Base-by-base conservation (phyloP, 2,888 invertebrate species). In the Drosophila conformis region DNA sequence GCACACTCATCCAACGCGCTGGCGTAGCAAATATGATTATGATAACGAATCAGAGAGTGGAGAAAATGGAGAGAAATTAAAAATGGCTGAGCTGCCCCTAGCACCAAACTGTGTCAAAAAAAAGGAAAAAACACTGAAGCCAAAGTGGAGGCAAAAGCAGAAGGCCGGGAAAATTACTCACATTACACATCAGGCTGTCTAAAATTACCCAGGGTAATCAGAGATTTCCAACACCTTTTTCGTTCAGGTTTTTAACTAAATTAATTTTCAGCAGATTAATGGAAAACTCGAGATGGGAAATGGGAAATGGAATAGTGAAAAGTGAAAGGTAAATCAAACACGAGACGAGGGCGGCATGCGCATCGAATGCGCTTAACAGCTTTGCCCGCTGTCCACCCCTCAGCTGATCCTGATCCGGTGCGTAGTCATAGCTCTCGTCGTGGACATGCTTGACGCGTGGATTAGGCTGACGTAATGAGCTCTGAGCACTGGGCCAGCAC, bases 211-310 rank as follows among this genome's bases (percentile, higher is more conserved):
- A 57, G 63, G 5, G 87, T 86, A 87, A 87, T 87, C 76, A 81
- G 88, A 87, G 87, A 87, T 87, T 87, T 86, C 86, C 86, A 84
- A 82, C 87, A 87, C 86, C 87, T 87, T 83, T 78, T 76, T 70
- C 62, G 38, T 60, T 36, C 36, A 42, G 67, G 66, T 70, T 71
- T 72, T 78, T 57, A 82, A 78, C 80, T 82, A 85, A 85, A 82
- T 87, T 83, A 76, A 80, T 74, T 73, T 79, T 61, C 35, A 60
- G 61, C 33, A 27, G 38, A 29, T 21, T 46, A 18, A 59, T 36
- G 49, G 59, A 40, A 51, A 38, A 31, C 11, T 29, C 38, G 40
- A 49, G 56, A 56, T 35, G 42, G 38, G 48, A 62, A 48, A 52
- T 35, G 53, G 53, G 27, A 35, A 73, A 35, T 33, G 48, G 27